Conservation (phyloP, 1,140 invertebrate genomes). For the Aphelenchoides besseyi region DNA sequence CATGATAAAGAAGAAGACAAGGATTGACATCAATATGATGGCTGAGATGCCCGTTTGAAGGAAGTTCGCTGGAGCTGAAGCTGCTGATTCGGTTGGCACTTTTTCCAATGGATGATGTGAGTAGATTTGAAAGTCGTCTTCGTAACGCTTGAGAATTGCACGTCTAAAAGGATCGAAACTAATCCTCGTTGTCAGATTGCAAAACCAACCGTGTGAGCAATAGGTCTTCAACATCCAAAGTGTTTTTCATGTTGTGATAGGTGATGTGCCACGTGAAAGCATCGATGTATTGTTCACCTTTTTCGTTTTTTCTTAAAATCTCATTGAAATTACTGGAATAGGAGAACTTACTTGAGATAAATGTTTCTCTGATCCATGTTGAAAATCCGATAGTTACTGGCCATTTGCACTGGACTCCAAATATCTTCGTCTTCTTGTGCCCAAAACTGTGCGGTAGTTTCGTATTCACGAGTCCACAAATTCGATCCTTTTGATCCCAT, state of each 20-base stretch:
- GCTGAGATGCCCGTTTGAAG: constrained; percentile 57
- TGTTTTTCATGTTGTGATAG: constrained; percentile 56
- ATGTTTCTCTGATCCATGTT: constrained; percentile 53
- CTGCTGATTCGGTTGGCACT: constrained; percentile 58
- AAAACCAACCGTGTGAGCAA: constrained; percentile 32
- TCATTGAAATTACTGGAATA: neutral
- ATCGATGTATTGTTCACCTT: constrained; percentile 48
- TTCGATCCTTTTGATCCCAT: constrained; percentile 45
- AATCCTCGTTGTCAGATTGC: constrained; percentile 12
- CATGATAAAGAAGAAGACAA: constrained; percentile 54
- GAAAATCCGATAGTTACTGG: constrained; percentile 51
- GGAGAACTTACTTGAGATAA: constrained; percentile 34
- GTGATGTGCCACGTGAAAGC: constrained; percentile 54
- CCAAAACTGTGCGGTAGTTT: constrained; percentile 51
- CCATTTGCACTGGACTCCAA: constrained; percentile 42
- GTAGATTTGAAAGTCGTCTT: constrained; percentile 34
- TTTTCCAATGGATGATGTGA: constrained; percentile 59
- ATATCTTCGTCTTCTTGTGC: constrained; percentile 48
- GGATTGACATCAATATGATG: constrained; percentile 53
- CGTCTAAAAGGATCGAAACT: constrained; percentile 27
- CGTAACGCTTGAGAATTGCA: constrained; percentile 45
- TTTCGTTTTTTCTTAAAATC: constrained; percentile 32
- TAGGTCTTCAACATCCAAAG: constrained; percentile 52
- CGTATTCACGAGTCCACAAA: constrained; percentile 55
- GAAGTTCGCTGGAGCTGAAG: constrained; percentile 53